Conservation (phyloP, 92 coral and sea anemone species). For the Pocillopora meandrina region DNA sequence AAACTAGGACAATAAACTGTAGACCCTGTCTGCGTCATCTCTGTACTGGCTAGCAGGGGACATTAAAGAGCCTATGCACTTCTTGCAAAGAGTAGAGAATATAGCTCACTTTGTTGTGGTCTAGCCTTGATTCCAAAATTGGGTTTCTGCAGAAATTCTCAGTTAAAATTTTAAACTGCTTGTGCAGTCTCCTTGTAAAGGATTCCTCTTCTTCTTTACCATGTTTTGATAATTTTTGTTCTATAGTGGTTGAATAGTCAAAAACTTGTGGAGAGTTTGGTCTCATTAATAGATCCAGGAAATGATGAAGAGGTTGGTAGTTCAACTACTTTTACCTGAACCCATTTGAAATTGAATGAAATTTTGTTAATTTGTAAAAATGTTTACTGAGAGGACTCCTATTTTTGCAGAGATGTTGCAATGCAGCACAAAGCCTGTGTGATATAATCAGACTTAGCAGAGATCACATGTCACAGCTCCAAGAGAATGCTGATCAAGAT, state of each 20-base stretch:
- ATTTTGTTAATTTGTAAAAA: not conserved
- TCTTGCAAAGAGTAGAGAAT: too few species aligned
- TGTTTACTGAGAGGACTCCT: not conserved
- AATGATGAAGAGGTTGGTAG: conserved; percentile 86
- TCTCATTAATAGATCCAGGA: conserved; percentile 87
- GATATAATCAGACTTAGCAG: conserved; percentile 91
- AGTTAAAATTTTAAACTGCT: not conserved
- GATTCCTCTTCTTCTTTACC: not conserved
- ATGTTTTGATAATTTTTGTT: not conserved
- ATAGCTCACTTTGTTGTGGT: too few species aligned
- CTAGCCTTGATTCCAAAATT: too few species aligned
- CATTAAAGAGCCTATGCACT: too few species aligned
- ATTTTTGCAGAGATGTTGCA: conserved; percentile 85
- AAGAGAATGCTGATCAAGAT: conserved; percentile 89
- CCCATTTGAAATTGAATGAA: not conserved
- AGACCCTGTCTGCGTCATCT: too few species aligned
- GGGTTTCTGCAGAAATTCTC: not conserved
- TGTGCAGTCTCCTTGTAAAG: not conserved
- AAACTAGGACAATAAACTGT: too few species aligned
- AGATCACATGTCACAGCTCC: conserved; percentile 98
- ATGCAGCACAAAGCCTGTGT: conserved; percentile 95
- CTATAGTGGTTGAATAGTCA: conserved; percentile 91
- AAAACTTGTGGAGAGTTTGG: conserved; percentile 83
- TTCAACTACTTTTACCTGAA: not conserved
- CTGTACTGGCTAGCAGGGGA: too few species aligned